These are phyloP conservation scores for Aspidiotus rigidus DNA, from an alignment of 2,888 invertebrate species.

Conservation along the genomic window DNA sequence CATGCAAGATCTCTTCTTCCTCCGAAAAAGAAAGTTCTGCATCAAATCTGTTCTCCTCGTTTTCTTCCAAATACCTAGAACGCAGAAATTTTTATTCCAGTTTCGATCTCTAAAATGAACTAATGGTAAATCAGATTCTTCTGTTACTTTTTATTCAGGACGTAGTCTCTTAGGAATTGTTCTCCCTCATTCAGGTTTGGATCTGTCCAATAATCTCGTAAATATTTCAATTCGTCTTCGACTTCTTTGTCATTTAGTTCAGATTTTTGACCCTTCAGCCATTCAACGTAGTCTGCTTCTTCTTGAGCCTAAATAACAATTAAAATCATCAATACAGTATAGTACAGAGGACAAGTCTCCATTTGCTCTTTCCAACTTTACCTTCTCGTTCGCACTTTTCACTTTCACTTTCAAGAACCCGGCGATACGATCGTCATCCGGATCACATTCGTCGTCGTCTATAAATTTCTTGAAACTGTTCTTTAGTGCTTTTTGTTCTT, in stretches of 20 bases:
- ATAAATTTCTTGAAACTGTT: conserved; percentile 53
- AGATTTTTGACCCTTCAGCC: conserved; percentile 66
- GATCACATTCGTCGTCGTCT: conserved; percentile 49
- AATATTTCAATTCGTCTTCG: conserved; percentile 58
- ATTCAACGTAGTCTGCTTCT: conserved; percentile 61
- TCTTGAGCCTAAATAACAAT: conserved; percentile 40
- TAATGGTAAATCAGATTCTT: conserved; percentile 1
- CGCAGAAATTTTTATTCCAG: conserved; percentile 12
- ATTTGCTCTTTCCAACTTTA: conserved; percentile 34
- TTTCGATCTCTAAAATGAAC: not conserved
- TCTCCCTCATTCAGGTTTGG: conserved; percentile 74
- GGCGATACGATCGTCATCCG: conserved; percentile 44
- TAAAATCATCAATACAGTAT: not conserved
- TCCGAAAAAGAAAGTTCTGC: conserved; percentile 55
- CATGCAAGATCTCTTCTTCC: conserved; percentile 75
- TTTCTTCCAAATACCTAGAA: conserved; percentile 47
- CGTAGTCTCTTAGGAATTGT: conserved; percentile 83
- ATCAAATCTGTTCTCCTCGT: conserved; percentile 46
- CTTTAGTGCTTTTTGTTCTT: conserved; percentile 59
- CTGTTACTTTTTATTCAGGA: conserved; percentile 68
- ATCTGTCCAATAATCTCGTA: conserved; percentile 76
- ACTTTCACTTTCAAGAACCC: conserved; percentile 41
- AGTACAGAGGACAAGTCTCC: not conserved
- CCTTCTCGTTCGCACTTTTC: conserved; percentile 49
- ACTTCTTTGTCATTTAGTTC: conserved; percentile 51